Percentiles rank a stretch among this genome's conserved stretches.
These are phyloP conservation scores for Dasypolia templi DNA, from an alignment of 2,888 invertebrate species.

Conservation along the genomic window DNA sequence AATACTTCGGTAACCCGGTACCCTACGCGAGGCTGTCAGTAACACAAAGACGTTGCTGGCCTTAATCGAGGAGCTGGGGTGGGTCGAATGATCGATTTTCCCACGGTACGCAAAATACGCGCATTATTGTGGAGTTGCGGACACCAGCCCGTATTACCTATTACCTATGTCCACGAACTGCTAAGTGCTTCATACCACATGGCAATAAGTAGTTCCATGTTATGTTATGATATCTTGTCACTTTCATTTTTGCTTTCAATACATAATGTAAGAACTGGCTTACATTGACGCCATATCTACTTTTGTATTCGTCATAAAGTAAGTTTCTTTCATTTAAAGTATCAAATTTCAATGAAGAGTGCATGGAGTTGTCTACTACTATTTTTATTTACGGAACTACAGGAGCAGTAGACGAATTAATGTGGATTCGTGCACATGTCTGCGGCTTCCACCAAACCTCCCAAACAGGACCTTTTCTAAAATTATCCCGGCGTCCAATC, in stretches of 20 bases:
- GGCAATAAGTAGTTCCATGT: neutral
- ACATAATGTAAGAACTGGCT: conserved; percentile 10
- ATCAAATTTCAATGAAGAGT: conserved; percentile 31
- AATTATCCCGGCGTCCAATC: conserved; percentile 80
- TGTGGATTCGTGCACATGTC: conserved; percentile 38
- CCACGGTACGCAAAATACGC: too few relatives aligned
- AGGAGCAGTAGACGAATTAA: conserved; percentile 11
- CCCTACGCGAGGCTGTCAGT: too few relatives aligned
- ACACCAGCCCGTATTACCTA: too few relatives aligned
- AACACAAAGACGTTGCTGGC: too few relatives aligned
- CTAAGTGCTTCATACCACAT: neutral
- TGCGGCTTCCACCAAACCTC: conserved; percentile 35
- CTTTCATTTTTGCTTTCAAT: neutral
- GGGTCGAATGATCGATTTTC: too few relatives aligned
- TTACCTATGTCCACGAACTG: neutral
- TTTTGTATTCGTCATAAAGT: conserved; percentile 7
- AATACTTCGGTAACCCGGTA: too few relatives aligned
- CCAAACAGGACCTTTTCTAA: conserved; percentile 75
- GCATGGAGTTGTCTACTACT: neutral
- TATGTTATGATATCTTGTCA: neutral
- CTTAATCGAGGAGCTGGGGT: too few relatives aligned
- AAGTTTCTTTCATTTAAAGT: neutral
- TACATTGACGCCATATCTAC: neutral
- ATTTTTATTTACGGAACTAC: conserved; percentile 13
- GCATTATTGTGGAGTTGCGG: too few relatives aligned